Percentiles rank a stretch among this genome's conserved stretches.
Evolutionary conservation across 2,888 invertebrate genomes (phyloP).

Genomic region (Gisinianus flammeolus): DNA sequence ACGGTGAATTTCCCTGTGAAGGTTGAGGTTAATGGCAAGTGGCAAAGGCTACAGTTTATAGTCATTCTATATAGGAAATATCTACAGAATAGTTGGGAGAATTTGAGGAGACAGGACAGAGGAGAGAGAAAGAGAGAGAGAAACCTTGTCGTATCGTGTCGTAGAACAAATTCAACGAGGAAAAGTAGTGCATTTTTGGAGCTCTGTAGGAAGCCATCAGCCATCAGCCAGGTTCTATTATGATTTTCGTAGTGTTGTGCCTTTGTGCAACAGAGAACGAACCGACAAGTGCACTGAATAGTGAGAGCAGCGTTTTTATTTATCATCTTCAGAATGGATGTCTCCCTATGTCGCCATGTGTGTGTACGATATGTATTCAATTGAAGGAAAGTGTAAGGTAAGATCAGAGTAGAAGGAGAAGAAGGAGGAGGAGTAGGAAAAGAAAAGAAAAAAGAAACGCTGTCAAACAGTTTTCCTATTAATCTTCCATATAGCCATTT

Average conservation of each 20-base stretch:
- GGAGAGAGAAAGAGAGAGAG: too few relatives aligned
- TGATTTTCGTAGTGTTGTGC: conserved; percentile 11
- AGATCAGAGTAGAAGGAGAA: neutral
- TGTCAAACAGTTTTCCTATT: conserved; percentile 40
- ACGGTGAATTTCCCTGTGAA: too few relatives aligned
- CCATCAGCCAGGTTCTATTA: conserved; percentile 8
- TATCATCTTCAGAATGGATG: conserved; percentile 33
- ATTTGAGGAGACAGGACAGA: too few relatives aligned
- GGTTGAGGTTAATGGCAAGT: too few relatives aligned
- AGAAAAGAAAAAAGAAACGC: neutral
- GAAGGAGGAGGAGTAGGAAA: neutral
- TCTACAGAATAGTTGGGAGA: too few relatives aligned
- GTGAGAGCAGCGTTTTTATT: conserved; percentile 29
- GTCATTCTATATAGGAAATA: too few relatives aligned
- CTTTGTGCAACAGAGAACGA: conserved; percentile 4
- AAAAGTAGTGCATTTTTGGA: too few relatives aligned
- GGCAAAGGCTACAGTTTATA: too few relatives aligned
- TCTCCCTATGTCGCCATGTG: too few relatives aligned
- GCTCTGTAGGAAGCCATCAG: neutral
- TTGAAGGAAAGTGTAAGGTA: conserved; percentile 9
- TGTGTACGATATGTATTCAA: neutral
- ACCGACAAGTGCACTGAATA: conserved; percentile 35
- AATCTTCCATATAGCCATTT: conserved; percentile 36
- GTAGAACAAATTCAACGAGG: too few relatives aligned
- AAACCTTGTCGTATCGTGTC: neutral